Percentiles rank a stretch among this genome's conserved stretches.
phyloP scores from a whole-genome alignment of 2,113 vertebrate genomes.

The Ptychochromis oligacanthus region DNA sequence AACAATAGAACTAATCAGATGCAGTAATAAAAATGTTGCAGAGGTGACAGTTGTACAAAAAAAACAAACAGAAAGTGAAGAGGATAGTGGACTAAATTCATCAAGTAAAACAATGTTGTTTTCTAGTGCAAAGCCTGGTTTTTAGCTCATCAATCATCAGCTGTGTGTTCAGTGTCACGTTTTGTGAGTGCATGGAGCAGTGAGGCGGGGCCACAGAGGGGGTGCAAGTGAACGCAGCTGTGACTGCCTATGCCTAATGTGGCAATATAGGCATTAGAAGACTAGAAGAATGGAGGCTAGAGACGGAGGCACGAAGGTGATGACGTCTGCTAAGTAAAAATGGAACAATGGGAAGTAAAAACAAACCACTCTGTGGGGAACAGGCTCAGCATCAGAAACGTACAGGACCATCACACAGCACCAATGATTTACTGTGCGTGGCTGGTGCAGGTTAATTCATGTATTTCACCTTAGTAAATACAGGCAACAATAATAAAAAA shows the following conservation, averaged over 20 bases:
- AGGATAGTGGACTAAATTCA: conserved; percentile 27
- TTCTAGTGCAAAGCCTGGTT: conserved; percentile 55
- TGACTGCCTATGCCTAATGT: conserved; percentile 37
- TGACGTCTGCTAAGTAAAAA: conserved; percentile 47
- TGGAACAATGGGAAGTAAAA: conserved; percentile 42
- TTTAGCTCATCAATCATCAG: conserved; percentile 71
- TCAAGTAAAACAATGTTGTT: conserved; percentile 58
- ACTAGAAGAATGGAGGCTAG: conserved; percentile 10
- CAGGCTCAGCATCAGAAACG: conserved; percentile 9
- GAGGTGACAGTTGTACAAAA: not conserved
- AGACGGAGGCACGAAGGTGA: conserved; percentile 38
- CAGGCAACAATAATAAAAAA: not conserved
- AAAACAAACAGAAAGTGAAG: not conserved
- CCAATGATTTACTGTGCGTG: conserved; percentile 27
- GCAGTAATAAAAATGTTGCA: not conserved
- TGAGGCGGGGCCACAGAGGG: not conserved
- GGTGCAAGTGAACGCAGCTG: conserved; percentile 25
- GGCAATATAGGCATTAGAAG: conserved; percentile 19
- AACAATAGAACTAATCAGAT: conserved; percentile 22
- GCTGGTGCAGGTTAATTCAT: conserved; percentile 13
- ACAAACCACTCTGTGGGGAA: conserved; percentile 23
- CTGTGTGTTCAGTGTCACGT: conserved; percentile 51
- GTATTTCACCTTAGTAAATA: not conserved
- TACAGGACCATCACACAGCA: conserved; percentile 33
- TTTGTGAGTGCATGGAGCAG: conserved; percentile 34